Base-by-base conservation (phyloP, 2,888 invertebrate genomes). In the Adelphocoris suturalis region DNA sequence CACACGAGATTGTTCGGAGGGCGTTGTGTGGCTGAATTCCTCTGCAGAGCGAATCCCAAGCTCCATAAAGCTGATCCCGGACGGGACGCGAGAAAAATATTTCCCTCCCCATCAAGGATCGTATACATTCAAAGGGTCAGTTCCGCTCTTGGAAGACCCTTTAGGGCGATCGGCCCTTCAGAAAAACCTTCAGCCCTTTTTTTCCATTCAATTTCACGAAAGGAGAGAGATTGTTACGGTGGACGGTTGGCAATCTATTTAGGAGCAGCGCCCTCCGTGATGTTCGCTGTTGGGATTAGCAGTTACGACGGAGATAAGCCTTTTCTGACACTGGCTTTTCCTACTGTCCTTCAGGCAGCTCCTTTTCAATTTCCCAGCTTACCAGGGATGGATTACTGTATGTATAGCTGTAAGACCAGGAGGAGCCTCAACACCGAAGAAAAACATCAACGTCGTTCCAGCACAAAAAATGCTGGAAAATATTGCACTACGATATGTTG, bases 141-240 rank as follows among this genome's bases (percentile, higher is more conserved):
- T 82, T 81, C 52, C 48, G 19, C 11, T n/a, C 14, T 27, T 52
- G 27, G 82, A 52, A 52, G 13, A 23, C 47, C 82, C 82, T 48
- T 19, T 82, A 14, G 82, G 48, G 23, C 48, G 78, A 52, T 82
- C 82, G 82, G 52, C 16, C 52, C 47, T 52, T 7, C 55, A 52
- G 52, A 52, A 82, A 68, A 78, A 48, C 55, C 82, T 82, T 81
- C 81, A 12, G n/a, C 81, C 48, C 46, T 19, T 48, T 48, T 81
- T 81, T 81, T 81, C 81, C 81, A 81, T 81, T 81, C 81, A 81
- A 81, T 81, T 82, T 82, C 82, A 52, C 82, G 52, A 16, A 23
- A 52, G 5, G 46, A 80, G 27, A 52, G 81, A 82, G 52, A 52
- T 52, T 28, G 55, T 82, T 47, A 52, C 52, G 37, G 52, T 82